Evolutionary conservation across 92 coral and sea anemone species (phyloP).

Genomic region (Epizoanthus scotinus): DNA sequence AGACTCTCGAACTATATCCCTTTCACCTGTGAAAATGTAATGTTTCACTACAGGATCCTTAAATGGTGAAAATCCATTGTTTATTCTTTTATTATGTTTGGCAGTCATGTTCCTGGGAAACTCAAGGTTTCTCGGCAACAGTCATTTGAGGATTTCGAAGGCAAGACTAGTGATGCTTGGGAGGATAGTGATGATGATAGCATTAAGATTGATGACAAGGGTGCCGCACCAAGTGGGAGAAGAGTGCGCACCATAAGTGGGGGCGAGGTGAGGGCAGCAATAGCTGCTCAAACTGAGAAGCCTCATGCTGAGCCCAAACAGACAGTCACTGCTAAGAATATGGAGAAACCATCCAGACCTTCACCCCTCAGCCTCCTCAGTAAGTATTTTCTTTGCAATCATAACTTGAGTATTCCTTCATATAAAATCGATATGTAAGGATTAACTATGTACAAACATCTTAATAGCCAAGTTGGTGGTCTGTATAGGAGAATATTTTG

Average conservation of each 20-base stretch:
- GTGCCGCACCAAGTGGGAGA: conserved; percentile 30
- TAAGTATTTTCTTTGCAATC: conserved; percentile 32
- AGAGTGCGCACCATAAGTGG: conserved; percentile 83
- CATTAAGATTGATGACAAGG: conserved; percentile 59
- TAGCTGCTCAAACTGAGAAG: conserved; percentile 56
- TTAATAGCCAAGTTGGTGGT: too few relatives aligned
- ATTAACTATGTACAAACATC: too few relatives aligned
- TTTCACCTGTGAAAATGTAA: too few relatives aligned
- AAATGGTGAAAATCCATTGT: too few relatives aligned
- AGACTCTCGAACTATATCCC: too few relatives aligned
- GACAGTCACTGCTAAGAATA: conserved; percentile 45
- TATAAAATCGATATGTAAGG: too few relatives aligned
- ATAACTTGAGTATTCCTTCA: too few relatives aligned
- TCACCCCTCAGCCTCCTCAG: conserved; percentile 85
- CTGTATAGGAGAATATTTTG: too few relatives aligned
- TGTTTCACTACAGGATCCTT: too few relatives aligned
- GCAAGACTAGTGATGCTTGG: conserved; percentile 96
- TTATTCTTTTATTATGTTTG: background rate
- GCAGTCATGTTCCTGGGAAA: conserved; percentile 62
- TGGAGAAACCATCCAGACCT: conserved; percentile 67
- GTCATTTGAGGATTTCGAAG: conserved; percentile 93
- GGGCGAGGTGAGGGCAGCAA: conserved; percentile 88
- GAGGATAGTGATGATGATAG: conserved; percentile 90
- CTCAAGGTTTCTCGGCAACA: conserved; percentile 67
- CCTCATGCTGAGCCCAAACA: conserved; percentile 40